These are phyloP conservation scores for Karalla daura DNA, from an alignment of 2,797 vertebrate genomes.

Conservation along the genomic window DNA sequence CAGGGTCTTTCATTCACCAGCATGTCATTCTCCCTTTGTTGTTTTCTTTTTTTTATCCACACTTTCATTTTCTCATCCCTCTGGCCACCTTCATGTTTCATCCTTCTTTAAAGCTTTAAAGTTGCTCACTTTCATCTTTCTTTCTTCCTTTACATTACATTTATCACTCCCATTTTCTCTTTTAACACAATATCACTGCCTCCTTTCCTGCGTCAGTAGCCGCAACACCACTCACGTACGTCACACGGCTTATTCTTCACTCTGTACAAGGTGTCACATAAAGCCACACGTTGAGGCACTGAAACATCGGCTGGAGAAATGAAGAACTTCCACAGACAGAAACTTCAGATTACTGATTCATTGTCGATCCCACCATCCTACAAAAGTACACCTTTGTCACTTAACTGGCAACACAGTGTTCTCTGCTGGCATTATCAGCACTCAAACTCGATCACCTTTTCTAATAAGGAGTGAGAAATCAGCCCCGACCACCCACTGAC, in stretches of 20 bases:
- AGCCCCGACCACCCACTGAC: neutral
- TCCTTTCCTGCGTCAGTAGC: no score
- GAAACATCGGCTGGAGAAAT: neutral
- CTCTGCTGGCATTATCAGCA: no score
- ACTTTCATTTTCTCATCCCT: neutral
- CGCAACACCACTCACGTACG: neutral
- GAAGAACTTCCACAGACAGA: no score
- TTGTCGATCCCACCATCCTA: no score
- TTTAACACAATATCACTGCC: slow-evolving; percentile 6
- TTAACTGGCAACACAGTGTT: no score
- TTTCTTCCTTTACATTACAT: neutral
- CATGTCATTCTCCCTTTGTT: neutral
- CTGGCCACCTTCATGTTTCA: neutral
- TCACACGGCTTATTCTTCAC: no score
- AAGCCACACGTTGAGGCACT: neutral
- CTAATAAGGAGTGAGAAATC: neutral
- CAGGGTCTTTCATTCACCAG: neutral
- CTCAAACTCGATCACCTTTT: neutral
- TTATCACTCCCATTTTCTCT: neutral
- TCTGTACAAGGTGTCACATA: no score
- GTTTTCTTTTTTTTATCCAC: slow-evolving; percentile 1
- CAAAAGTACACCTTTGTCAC: no score
- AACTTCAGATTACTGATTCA: no score
- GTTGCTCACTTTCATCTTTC: neutral
- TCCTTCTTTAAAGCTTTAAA: slow-evolving; percentile 1